A percentile compares a stretch with the other conserved stretches of the same genome.
Evolutionary conservation across 2,797 vertebrate genomes (phyloP).

Genomic region (Parauchenoglanis ngamensis): DNA sequence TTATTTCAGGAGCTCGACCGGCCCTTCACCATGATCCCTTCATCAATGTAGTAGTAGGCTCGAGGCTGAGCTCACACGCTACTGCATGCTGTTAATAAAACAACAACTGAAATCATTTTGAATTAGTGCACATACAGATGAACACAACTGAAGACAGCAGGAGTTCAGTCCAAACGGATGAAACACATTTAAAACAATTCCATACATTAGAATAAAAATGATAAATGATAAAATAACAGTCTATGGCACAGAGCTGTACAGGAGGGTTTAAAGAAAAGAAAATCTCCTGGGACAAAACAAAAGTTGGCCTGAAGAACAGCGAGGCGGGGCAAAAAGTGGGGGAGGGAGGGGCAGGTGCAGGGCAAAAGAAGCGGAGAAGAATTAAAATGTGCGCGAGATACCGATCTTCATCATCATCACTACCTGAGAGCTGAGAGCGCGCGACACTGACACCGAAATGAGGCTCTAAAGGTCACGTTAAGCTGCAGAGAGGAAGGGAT

Average conservation of each 20-base stretch:
- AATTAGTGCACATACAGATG: background rate
- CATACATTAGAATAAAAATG: background rate
- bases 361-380: background rate
- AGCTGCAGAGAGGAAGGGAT: background rate
- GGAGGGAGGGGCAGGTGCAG: background rate
- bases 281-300: background rate
- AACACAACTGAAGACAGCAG: background rate
- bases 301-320: background rate
- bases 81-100: background rate
- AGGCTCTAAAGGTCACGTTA: background rate
- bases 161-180: background rate
- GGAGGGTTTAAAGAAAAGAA: background rate
- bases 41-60: background rate
- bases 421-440: background rate
- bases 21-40: too few species aligned
- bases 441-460: background rate
- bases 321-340: background rate
- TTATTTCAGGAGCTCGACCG: background rate
- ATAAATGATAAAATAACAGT: background rate
- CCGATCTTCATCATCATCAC: background rate
- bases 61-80: background rate
- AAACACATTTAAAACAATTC: background rate
- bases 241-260: background rate
- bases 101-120: background rate
- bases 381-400: background rate